phyloP scores from a whole-genome alignment of 2,888 invertebrate species.

The Julus scanicus region DNA sequence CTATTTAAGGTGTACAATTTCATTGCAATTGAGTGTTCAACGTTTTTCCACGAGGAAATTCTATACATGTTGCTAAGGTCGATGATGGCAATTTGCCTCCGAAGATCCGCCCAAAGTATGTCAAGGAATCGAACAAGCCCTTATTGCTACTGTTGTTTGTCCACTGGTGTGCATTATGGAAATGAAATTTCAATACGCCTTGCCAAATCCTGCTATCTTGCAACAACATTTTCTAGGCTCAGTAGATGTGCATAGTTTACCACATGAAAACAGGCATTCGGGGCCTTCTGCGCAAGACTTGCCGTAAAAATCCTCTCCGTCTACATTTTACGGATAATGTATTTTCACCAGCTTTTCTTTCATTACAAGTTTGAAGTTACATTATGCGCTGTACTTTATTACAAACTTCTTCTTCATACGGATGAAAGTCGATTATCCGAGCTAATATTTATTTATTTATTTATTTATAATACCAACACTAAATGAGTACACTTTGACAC shows the following conservation, averaged over 20 bases:
- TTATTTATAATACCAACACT: no score
- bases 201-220: background rate
- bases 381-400: no score
- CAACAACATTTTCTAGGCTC: background rate
- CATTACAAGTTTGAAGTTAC: no score
- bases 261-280: background rate
- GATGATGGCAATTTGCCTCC: slow-evolving; percentile 39
- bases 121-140: slow-evolving; percentile 3
- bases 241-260: background rate
- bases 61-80: background rate
- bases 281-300: no score
- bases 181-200: slow-evolving; percentile 45
- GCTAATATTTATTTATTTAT: no score
- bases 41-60: background rate
- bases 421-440: no score
- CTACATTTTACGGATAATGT: no score
- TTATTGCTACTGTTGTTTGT: slow-evolving; percentile 38
- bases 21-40: background rate
- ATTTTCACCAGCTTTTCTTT: no score
- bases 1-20: slow-evolving; percentile 14
- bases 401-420: no score
- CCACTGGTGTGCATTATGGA: slow-evolving; percentile 39
- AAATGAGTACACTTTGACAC: no score
- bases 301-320: no score
- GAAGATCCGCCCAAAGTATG: slow-evolving; percentile 22